Evolutionary conservation across 2,113 vertebrate species (phyloP), one percentile per base, ranked within the genome.

Genomic region (Girardinichthys multiradiatus): DNA sequence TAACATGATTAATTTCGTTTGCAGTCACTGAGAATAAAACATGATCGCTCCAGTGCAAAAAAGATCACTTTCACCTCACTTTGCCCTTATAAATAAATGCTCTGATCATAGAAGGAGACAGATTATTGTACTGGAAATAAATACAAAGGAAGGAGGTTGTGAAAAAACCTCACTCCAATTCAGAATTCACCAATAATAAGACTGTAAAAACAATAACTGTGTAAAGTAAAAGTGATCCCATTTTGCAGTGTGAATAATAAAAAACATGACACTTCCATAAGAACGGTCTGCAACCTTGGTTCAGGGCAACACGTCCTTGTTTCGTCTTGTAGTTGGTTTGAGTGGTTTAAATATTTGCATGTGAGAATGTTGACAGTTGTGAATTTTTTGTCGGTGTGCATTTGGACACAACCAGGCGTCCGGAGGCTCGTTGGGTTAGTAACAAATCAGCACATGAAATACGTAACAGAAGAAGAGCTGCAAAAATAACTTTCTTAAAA

Each of bases 21-120:
- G 85, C 85, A 89, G 79, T 88, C 75, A 74, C 73, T 70, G 72
- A 83, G 80, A 89, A 92, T 81, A 89, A 92, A 88, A 92, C 84
- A 88, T 79, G 71, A 83, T 86, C 81, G 80, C 76, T 62, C 66
- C 80, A 67, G 72, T 69, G 72, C 73, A 71, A 72, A 66, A 74
- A 68, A 30, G 45, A 3, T 79, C 67, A 21, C 15, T 48, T 76
- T 31, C 51, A 82, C 33, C 17, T 29, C n/a, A 67, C 57, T 58
- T 21, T 27, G 39, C 30, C 33, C 59, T 76, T 67, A 37, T 59
- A 76, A 73, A 64, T 24, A 0, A 48, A 76, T 35, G 29, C 48
- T 71, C n/a, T 21, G n/a, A 71, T 26, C 39, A 48, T 11, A 45
- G 74, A 71, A 78, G 71, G 64, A n/a, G 42, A 45, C 17, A 5